Conservation (phyloP, 2,888 invertebrate genomes). For the Tenthredo mesomela region DNA sequence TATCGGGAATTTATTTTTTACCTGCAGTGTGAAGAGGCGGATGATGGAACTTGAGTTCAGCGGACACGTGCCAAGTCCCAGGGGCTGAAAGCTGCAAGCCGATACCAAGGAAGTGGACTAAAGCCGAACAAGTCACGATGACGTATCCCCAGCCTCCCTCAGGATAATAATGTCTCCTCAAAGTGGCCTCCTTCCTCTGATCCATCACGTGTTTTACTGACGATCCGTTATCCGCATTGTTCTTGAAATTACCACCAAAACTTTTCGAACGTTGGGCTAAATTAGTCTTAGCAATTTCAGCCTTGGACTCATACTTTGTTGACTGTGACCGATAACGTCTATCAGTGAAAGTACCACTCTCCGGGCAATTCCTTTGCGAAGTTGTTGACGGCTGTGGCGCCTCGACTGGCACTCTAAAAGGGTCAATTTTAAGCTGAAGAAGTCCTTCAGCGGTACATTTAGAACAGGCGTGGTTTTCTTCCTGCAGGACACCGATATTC, state of each 20-base stretch:
- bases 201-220: conserved; percentile 59
- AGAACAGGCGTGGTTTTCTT: conserved; percentile 64
- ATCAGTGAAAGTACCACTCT: conserved; percentile 60
- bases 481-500: conserved; percentile 7
- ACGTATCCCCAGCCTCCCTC: conserved; percentile 95
- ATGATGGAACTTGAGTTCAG: conserved; percentile 83
- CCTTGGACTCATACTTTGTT: conserved; percentile 60
- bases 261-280: conserved; percentile 62
- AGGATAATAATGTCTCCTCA: conserved; percentile 89
- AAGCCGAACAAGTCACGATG: conserved; percentile 85
- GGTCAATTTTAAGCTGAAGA: conserved; percentile 65
- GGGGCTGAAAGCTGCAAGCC: conserved; percentile 84
- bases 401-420: conserved; percentile 59
- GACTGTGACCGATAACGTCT: conserved; percentile 62
- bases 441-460: conserved; percentile 68
- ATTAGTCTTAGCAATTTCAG: conserved; percentile 55
- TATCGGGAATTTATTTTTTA: conserved; percentile 72
- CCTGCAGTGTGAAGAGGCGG: conserved; percentile 84
- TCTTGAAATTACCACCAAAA: conserved; percentile 60
- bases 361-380: conserved; percentile 58
- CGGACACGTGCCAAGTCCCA: conserved; percentile 77
- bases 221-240: conserved; percentile 55
- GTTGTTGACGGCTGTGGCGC: conserved; percentile 33
- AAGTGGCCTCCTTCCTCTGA: conserved; percentile 70
- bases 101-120: conserved; percentile 87